Evolutionary conservation across 2,888 invertebrate genomes (phyloP).

Genomic region (Trissolcus brochymenae): DNA sequence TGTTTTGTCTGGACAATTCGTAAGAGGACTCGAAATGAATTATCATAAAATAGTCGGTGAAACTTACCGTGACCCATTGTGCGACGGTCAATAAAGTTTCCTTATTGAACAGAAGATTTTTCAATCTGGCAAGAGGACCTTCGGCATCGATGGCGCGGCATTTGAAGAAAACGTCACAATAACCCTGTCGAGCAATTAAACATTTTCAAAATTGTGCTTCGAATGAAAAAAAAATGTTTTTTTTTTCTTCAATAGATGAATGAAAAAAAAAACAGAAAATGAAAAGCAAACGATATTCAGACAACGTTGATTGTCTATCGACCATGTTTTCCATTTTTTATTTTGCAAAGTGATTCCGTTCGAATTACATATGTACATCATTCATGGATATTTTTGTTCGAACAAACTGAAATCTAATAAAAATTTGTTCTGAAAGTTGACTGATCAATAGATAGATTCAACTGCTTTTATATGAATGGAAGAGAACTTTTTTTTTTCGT

Average conservation of each 20-base stretch:
- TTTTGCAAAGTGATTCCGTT: neutral
- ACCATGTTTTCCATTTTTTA: neutral
- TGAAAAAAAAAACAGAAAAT: conserved; percentile 18
- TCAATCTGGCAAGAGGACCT: conserved; percentile 96
- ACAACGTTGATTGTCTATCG: conserved; percentile 29
- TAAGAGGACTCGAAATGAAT: no score
- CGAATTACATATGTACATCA: neutral
- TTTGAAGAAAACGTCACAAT: conserved; percentile 99
- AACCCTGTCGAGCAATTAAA: conserved; percentile 82
- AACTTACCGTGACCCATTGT: conserved; percentile 91
- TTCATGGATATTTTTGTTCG: no score
- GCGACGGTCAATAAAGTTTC: conserved; percentile 91
- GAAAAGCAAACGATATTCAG: conserved; percentile 21
- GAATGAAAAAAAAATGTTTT: conserved; percentile 41
- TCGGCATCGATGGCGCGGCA: conserved; percentile 99
- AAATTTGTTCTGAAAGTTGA: no score
- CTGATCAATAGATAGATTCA: no score
- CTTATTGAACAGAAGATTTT: conserved; percentile 95
- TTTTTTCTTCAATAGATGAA: neutral
- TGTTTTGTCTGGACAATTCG: no score
- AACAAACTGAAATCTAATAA: no score
- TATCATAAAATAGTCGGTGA: neutral
- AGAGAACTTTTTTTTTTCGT: no score
- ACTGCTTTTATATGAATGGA: no score
- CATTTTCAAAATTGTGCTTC: conserved; percentile 34